Conservation (phyloP, 2,113 vertebrate genomes). For the Ancistrus triradiatus region DNA sequence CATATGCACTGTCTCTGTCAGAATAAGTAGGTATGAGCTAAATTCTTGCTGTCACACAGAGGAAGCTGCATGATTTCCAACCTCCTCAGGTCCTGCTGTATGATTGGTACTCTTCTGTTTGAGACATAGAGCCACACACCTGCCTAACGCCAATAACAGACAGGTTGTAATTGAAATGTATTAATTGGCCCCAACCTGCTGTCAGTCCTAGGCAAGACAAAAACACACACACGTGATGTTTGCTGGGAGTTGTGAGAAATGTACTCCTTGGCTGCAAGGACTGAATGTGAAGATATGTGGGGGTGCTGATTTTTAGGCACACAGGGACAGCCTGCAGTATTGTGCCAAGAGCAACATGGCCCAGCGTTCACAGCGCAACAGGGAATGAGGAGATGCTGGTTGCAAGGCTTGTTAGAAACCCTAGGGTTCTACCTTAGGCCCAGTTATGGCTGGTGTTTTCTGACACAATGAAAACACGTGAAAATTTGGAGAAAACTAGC, state of each 20-base stretch:
- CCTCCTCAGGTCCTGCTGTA: slow-evolving; percentile 53
- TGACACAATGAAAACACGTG: no score
- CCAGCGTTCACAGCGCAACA: slow-evolving; percentile 57
- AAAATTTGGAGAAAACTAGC: no score
- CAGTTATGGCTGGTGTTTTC: not conserved
- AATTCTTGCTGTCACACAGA: slow-evolving; percentile 48
- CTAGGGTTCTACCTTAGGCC: slow-evolving; percentile 48
- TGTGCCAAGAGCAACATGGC: slow-evolving; percentile 75
- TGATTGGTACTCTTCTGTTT: slow-evolving; percentile 49
- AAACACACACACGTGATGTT: slow-evolving; percentile 57
- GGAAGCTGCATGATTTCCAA: slow-evolving; percentile 42
- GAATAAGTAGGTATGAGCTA: slow-evolving; percentile 45
- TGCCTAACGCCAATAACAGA: slow-evolving; percentile 46
- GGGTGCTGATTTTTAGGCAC: slow-evolving; percentile 66
- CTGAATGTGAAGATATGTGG: slow-evolving; percentile 52
- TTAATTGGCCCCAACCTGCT: slow-evolving; percentile 48
- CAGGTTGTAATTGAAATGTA: slow-evolving; percentile 44
- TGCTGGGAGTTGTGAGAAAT: slow-evolving; percentile 73
- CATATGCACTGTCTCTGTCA: slow-evolving; percentile 20
- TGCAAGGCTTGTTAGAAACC: slow-evolving; percentile 50
- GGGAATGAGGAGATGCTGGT: slow-evolving; percentile 36
- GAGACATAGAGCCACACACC: slow-evolving; percentile 56
- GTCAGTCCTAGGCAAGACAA: slow-evolving; percentile 46
- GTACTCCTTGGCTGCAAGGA: slow-evolving; percentile 64
- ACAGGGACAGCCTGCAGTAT: slow-evolving; percentile 71